These are phyloP conservation scores for Falco cherrug DNA, from an alignment of 2,797 vertebrate species.

Conservation along the genomic window DNA sequence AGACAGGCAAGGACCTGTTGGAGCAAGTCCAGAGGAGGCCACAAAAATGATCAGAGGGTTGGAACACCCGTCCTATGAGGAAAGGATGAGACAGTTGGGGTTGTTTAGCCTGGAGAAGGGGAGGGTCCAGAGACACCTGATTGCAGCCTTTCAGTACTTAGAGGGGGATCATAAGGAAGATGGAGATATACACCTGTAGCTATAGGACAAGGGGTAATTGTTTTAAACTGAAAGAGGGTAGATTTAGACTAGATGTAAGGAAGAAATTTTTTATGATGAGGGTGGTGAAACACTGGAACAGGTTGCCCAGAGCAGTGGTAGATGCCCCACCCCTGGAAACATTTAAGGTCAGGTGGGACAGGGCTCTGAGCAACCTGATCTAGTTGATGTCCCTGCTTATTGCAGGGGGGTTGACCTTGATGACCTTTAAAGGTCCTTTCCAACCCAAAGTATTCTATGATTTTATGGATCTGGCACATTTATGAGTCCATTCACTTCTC, in stretches of 20 bases:
- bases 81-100: neutral
- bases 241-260: neutral
- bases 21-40: neutral
- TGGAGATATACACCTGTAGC: rapidly evolving
- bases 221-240: neutral
- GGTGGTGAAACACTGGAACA: neutral
- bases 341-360: neutral
- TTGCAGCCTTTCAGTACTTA: neutral
- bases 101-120: neutral
- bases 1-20: neutral
- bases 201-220: neutral
- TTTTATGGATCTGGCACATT: neutral
- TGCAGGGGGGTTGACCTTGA: neutral
- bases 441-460: neutral
- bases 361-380: neutral
- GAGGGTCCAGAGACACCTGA: neutral
- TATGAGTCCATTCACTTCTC: neutral
- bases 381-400: neutral
- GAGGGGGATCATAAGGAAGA: neutral
- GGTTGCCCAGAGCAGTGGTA: neutral
- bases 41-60: too few relatives aligned
- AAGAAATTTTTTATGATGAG: neutral
- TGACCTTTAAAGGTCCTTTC: neutral
- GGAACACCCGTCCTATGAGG: neutral
- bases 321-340: neutral